Evolutionary conservation across 1,140 invertebrate species (phyloP).

Genomic region (Euglossa dilemma): DNA sequence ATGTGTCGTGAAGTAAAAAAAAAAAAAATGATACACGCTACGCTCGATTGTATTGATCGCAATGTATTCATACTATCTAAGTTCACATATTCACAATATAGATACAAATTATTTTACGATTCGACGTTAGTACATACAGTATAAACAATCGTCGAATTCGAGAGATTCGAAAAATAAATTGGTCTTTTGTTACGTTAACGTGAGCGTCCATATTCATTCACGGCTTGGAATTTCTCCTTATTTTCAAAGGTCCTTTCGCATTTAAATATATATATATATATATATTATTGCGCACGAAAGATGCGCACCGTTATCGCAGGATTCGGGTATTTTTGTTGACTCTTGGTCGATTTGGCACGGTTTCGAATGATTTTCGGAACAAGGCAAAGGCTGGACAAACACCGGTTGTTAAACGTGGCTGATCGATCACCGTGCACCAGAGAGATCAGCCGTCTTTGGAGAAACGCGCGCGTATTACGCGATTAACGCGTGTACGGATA

Average conservation of each 20-base stretch:
- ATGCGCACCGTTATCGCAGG: neutral
- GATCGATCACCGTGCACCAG: neutral
- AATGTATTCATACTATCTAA: slow-evolving; percentile 56
- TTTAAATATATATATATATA: neutral
- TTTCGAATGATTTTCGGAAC: slow-evolving; percentile 36
- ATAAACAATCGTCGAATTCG: slow-evolving; percentile 50
- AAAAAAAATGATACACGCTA: neutral
- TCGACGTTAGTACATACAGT: slow-evolving; percentile 44
- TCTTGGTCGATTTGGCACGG: slow-evolving; percentile 45
- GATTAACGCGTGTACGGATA: slow-evolving; percentile 5
- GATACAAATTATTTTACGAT: slow-evolving; percentile 53
- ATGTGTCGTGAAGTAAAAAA: slow-evolving; percentile 29
- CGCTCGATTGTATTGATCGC: slow-evolving; percentile 44
- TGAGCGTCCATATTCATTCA: no score
- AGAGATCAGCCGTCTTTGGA: neutral
- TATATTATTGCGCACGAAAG: neutral
- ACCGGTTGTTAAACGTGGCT: neutral
- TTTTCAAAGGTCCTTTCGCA: neutral
- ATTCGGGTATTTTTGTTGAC: neutral
- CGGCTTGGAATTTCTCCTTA: no score
- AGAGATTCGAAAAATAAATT: slow-evolving; percentile 58
- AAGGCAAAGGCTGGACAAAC: slow-evolving; percentile 2
- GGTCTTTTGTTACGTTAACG: neutral
- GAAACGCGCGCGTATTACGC: neutral
- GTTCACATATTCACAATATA: slow-evolving; percentile 67